A percentile compares a stretch with the other conserved stretches of the same genome.
These are phyloP conservation scores for Epinotia bilunana DNA, from an alignment of 2,888 invertebrate genomes.

Conservation along the genomic window DNA sequence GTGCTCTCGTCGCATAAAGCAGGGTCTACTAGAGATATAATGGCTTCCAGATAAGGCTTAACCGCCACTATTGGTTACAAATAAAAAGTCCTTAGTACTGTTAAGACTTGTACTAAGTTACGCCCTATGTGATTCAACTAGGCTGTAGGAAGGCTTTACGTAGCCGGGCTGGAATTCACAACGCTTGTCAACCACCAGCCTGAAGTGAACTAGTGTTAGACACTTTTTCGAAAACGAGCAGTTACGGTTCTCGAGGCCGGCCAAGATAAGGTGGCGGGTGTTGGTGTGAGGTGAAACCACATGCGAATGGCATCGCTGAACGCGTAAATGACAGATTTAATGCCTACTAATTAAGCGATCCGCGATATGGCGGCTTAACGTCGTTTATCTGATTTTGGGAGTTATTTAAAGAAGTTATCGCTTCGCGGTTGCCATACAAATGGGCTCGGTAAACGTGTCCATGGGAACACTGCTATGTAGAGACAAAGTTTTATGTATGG, in stretches of 20 bases:
- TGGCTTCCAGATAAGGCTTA: slow-evolving; percentile 73
- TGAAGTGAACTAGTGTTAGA: background rate
- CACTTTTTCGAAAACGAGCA: no score
- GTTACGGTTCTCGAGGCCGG: background rate
- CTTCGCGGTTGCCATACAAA: slow-evolving; percentile 31
- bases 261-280: background rate
- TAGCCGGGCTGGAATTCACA: background rate
- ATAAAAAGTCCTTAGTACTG: background rate
- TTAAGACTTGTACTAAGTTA: background rate
- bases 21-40: slow-evolving; percentile 77
- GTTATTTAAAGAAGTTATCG: slow-evolving; percentile 41
- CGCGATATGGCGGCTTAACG: slow-evolving; percentile 57
- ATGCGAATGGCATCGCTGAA: slow-evolving; percentile 55
- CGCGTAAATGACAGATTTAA: slow-evolving; percentile 79
- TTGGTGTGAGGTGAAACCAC: background rate
- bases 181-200: background rate
- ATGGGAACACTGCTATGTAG: background rate
- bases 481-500: background rate
- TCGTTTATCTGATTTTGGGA: slow-evolving; percentile 45
- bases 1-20: slow-evolving; percentile 62
- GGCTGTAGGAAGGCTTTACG: slow-evolving; percentile 17
- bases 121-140: background rate
- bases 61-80: slow-evolving; percentile 44
- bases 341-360: slow-evolving; percentile 79
- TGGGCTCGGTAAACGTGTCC: background rate